These are phyloP conservation scores for Centropus unirufus DNA, from an alignment of 2,113 vertebrate species.

Conservation along the genomic window DNA sequence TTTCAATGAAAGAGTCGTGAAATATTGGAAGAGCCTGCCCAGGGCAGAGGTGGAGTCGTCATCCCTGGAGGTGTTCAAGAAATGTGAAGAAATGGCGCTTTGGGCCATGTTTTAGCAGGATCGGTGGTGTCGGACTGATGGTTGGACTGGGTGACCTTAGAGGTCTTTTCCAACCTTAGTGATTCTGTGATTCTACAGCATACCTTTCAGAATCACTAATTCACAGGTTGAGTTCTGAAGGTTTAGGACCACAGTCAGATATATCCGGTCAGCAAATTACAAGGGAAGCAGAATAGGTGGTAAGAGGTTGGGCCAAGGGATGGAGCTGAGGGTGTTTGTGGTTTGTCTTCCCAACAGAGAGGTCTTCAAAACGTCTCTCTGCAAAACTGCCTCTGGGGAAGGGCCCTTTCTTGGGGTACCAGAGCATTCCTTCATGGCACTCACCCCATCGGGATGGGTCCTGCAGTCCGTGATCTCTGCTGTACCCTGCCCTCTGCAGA, in stretches of 20 bases:
- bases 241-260: not conserved
- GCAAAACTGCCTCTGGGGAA: not conserved
- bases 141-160: no score
- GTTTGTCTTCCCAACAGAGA: not conserved
- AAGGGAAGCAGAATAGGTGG: not conserved
- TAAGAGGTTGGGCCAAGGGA: not conserved
- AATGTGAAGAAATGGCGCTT: no score
- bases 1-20: no score
- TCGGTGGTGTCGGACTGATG: no score
- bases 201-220: not conserved
- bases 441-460: accelerated
- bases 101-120: no score
- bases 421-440: not conserved
- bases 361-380: not conserved
- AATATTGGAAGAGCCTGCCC: no score
- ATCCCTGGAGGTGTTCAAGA: no score
- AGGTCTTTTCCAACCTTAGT: no score
- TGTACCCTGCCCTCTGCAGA: not conserved
- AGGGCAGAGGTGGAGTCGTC: no score
- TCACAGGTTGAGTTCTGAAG: not conserved
- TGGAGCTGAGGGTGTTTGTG: accelerated
- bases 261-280: not conserved
- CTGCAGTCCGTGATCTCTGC: not conserved
- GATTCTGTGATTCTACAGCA: no score
- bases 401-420: not conserved